Conservation (phyloP, 2,888 invertebrate genomes). For the Masnerella sp. region DNA sequence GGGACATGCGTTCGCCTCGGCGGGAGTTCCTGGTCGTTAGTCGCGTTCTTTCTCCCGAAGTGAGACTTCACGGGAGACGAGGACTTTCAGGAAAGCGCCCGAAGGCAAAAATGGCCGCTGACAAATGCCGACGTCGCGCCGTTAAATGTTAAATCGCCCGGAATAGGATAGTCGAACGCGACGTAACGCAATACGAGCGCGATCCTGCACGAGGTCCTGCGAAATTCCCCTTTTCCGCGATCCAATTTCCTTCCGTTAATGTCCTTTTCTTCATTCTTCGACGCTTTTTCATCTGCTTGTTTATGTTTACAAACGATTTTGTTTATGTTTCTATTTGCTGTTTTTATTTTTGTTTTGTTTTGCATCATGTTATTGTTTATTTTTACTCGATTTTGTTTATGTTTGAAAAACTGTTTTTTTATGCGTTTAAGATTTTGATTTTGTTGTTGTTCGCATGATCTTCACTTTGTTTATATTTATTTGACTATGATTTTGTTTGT, state of each 20-base stretch:
- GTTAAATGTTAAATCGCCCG: conserved; percentile 56
- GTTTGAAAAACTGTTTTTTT: no score
- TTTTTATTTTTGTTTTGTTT: no score
- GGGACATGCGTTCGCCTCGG: conserved; percentile 41
- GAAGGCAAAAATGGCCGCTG: conserved; percentile 43
- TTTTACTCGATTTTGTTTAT: no score
- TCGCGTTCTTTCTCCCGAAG: conserved; percentile 37
- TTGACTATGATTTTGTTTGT: no score
- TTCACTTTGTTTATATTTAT: no score
- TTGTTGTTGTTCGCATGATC: no score
- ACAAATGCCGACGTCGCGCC: conserved; percentile 50
- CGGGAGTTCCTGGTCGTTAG: conserved; percentile 53
- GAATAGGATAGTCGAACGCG: conserved; percentile 47
- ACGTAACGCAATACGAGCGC: conserved; percentile 24
- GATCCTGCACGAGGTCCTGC: conserved; percentile 1
- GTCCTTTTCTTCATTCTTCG: neutral
- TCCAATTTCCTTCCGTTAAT: neutral
- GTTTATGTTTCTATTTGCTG: no score
- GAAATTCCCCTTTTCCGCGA: conserved; percentile 11
- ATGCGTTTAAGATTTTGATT: no score
- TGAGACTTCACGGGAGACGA: conserved; percentile 43
- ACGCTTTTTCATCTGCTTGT: neutral
- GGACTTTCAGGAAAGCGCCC: conserved; percentile 44
- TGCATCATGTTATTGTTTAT: no score
- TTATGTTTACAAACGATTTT: neutral